Conservation (phyloP, 2,797 vertebrate genomes). For the Saxicola maurus region DNA sequence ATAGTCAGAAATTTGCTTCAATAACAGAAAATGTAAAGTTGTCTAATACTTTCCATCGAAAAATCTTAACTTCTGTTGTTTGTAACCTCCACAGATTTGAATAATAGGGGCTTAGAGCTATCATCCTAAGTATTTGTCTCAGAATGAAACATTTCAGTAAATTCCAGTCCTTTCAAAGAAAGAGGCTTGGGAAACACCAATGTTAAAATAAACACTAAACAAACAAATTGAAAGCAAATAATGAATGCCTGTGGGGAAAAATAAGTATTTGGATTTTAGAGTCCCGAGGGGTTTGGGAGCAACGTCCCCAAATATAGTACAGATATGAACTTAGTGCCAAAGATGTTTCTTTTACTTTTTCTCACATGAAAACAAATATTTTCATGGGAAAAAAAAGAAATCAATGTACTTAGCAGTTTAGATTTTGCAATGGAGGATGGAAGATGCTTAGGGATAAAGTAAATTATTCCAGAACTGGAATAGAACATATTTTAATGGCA, state of each 20-base stretch:
- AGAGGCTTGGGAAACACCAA: background rate
- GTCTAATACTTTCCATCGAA: background rate
- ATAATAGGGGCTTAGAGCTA: background rate
- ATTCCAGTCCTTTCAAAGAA: background rate
- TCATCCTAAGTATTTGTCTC: background rate
- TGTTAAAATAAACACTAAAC: background rate
- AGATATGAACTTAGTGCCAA: background rate
- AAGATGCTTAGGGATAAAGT: background rate
- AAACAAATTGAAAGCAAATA: background rate
- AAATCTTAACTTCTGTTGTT: background rate
- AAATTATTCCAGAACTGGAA: background rate
- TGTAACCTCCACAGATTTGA: background rate
- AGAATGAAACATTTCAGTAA: background rate
- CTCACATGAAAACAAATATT: background rate
- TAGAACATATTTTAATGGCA: background rate
- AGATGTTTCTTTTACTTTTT: background rate
- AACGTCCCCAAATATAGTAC: background rate
- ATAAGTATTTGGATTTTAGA: background rate
- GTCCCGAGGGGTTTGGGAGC: background rate
- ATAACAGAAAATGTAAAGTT: background rate
- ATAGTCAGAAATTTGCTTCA: background rate
- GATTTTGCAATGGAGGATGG: background rate
- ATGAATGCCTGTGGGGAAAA: background rate
- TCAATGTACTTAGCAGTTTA: background rate
- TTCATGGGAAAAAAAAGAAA: accelerated